Conservation (phyloP, 2,888 invertebrate genomes). For the Tryphoninae sp. region DNA sequence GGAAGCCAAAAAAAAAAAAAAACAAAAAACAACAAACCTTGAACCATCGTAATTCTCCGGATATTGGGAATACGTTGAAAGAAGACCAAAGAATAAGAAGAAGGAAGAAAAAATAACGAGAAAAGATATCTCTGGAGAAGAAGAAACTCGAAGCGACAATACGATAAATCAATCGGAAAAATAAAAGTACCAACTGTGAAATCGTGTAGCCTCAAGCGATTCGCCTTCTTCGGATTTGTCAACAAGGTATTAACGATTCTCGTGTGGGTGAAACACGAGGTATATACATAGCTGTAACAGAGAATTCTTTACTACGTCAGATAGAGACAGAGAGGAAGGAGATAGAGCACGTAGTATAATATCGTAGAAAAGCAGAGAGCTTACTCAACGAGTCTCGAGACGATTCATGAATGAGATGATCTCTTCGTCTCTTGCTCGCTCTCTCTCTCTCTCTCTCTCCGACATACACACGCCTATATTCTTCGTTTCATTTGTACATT, state of each 20-base stretch:
- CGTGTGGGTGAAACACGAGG: not conserved
- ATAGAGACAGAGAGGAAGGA: no score
- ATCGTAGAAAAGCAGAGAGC: slow-evolving; percentile 25
- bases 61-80: no score
- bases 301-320: slow-evolving; percentile 12
- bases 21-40: no score
- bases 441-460: no score
- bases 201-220: no score
- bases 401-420: slow-evolving; percentile 33
- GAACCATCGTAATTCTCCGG: no score
- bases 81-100: no score
- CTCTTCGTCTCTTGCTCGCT: slow-evolving; percentile 10
- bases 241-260: not conserved
- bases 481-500: no score
- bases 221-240: slow-evolving; percentile 2
- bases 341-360: slow-evolving; percentile 2
- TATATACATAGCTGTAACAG: not conserved
- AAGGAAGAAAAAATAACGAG: no score
- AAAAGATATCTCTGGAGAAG: no score
- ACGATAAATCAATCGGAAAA: not conserved
- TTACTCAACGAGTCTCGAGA: slow-evolving; percentile 1
- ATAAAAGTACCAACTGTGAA: not conserved
- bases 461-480: not conserved
- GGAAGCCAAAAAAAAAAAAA: no score
- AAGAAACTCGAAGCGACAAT: no score